These are phyloP conservation scores for Hemistola chrysoprasaria DNA, from an alignment of 2,888 invertebrate species.

Conservation along the genomic window DNA sequence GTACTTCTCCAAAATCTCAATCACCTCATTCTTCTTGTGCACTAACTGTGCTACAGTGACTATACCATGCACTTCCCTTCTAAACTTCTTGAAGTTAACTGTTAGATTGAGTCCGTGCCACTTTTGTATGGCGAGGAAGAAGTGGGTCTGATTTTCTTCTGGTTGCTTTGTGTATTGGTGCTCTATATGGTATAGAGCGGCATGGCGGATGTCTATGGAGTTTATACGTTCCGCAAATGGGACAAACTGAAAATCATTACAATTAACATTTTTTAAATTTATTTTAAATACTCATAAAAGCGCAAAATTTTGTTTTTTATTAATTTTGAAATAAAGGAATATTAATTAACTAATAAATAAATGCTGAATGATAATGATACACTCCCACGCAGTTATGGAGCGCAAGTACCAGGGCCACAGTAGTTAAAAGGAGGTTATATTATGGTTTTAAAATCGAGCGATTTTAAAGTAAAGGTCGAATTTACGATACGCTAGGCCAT, in stretches of 20 bases:
- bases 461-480: too few species aligned
- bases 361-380: neutral
- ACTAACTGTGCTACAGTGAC: slow-evolving; percentile 93
- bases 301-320: too few species aligned
- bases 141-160: slow-evolving; percentile 89
- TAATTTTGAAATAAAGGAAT: too few species aligned
- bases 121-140: slow-evolving; percentile 91
- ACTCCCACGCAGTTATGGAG: slow-evolving; percentile 2
- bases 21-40: slow-evolving; percentile 89
- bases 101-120: slow-evolving; percentile 95
- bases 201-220: slow-evolving; percentile 89
- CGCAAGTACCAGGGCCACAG: slow-evolving; percentile 2
- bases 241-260: slow-evolving; percentile 86
- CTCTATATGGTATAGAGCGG: slow-evolving; percentile 92
- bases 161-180: slow-evolving; percentile 88
- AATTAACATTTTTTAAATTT: too few species aligned
- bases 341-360: neutral
- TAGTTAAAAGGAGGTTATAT: neutral
- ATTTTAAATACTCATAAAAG: too few species aligned
- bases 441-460: too few species aligned
- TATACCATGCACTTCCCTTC: slow-evolving; percentile 87
- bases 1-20: slow-evolving; percentile 87
- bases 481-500: too few species aligned
- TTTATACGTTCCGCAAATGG: slow-evolving; percentile 94
- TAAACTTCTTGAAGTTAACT: slow-evolving; percentile 89